Base-by-base conservation (phyloP, 2,797 vertebrate genomes). In the Clamator glandarius region DNA sequence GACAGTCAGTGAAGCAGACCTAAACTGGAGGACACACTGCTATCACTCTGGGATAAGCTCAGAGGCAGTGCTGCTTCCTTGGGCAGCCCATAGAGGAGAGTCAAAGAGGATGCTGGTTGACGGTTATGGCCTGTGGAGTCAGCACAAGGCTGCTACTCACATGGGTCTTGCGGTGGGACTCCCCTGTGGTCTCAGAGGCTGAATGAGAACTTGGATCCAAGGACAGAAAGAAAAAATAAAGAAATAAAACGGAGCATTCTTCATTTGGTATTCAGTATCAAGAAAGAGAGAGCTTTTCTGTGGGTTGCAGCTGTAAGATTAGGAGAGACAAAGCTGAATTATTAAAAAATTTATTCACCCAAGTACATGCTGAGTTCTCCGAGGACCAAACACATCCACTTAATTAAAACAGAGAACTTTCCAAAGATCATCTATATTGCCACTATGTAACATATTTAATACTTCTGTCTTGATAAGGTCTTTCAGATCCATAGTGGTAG, bases 351-450 rank as follows among this genome's bases (percentile, higher is more conserved):
- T 89, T 89, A 90, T 93, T 92, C 80, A 95, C 50, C 18, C 55
- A 70, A 76, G 77, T 63, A 84, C 44, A 66, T 36, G 19, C 36
- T 62, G 77, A 92, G 44, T 42, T 90, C 84, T 92, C 90, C 3
- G 12, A 93, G 89, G 89, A 92, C 42, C 68, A 85, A 78, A 86
- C 11, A 12, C 46, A 95, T 70, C 42, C 36, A 54, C 64, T 94
- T 87, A 84, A 95, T 94, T 96, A 93, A 91, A 95, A 89, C 44
- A 78, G 36, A 88, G 73, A 74, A 52, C 51, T 93, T 95, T 46
- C 50, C 42, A 72, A 89, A 78, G 62, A 86, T 67, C 61, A 51
- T 92, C 94, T 93, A 42, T 87, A 82, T 68, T 77, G 63, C 35
- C 61, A 36, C 59, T 92, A 91, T 87, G 76, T 79, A 87, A 85